Evolutionary conservation across 2,113 vertebrate species (phyloP).

Genomic region (Colossoma macropomum): DNA sequence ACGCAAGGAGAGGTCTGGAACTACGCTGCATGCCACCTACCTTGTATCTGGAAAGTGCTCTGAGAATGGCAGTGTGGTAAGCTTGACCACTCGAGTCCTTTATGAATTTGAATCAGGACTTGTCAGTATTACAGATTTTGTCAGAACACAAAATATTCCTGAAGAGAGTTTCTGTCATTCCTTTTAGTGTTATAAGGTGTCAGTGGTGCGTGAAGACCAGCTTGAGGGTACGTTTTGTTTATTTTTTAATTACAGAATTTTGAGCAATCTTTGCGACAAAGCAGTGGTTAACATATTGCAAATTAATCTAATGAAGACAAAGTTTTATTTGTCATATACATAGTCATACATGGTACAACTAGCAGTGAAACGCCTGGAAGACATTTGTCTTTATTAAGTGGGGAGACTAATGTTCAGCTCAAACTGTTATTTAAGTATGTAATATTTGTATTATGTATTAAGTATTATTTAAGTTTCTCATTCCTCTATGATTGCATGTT

Average conservation of each 20-base stretch:
- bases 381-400: too few relatives aligned
- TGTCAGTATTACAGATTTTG: background rate
- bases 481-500: background rate
- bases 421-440: background rate
- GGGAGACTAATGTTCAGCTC: background rate
- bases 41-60: conserved; percentile 86
- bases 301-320: background rate
- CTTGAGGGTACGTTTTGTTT: conserved; percentile 84
- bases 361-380: too few relatives aligned
- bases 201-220: conserved; percentile 92
- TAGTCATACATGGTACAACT: too few relatives aligned
- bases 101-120: background rate
- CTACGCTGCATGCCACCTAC: conserved; percentile 90
- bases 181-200: conserved; percentile 92
- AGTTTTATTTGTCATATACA: too few relatives aligned
- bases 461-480: too few relatives aligned
- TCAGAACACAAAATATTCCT: background rate
- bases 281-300: background rate
- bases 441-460: too few relatives aligned
- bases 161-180: conserved; percentile 49
- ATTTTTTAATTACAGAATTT: background rate
- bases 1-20: conserved; percentile 85
- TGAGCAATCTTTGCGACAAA: background rate
- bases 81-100: conserved; percentile 40
- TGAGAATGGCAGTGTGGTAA: conserved; percentile 85